Evolutionary conservation across 30 jellyfish, hydroid and myxozoan species (phyloP).

Genomic region (Chironex yamaguchii): DNA sequence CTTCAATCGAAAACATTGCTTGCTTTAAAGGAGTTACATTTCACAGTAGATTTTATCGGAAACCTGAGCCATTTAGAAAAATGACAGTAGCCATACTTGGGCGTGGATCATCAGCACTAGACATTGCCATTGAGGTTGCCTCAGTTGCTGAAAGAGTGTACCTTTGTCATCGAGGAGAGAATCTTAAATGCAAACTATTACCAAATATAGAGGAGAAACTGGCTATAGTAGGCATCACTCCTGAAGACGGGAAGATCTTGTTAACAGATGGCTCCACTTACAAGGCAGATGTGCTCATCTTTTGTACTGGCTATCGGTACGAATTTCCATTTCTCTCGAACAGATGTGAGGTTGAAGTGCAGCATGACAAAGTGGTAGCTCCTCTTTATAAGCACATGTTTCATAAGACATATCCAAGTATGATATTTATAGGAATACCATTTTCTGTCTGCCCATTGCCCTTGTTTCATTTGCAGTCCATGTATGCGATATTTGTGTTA

Average conservation of each 20-base stretch:
- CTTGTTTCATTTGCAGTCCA: conserved; percentile 69
- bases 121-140: conserved; percentile 74
- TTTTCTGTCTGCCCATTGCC: conserved; percentile 69
- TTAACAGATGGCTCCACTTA: conserved; percentile 45
- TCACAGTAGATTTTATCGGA: conserved; percentile 85
- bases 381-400: conserved; percentile 84
- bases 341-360: conserved; percentile 30
- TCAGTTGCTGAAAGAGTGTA: conserved; percentile 47
- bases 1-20: conserved; percentile 61
- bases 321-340: conserved; percentile 77
- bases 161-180: conserved; percentile 68
- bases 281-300: conserved; percentile 67
- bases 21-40: conserved; percentile 53
- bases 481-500: conserved; percentile 52
- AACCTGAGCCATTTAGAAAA: conserved; percentile 62
- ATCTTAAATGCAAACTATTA: conserved; percentile 24
- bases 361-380: conserved; percentile 26
- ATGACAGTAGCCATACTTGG: conserved; percentile 71
- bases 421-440: conserved; percentile 80
- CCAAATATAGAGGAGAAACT: conserved; percentile 47
- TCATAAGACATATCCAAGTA: conserved; percentile 66
- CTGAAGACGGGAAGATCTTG: conserved; percentile 63
- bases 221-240: conserved; percentile 18
- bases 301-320: conserved; percentile 82
- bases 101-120: conserved; percentile 89